Evolutionary conservation across 2,797 vertebrate species (phyloP), one percentile per base, ranked within the genome.

Genomic region (Xerus rutilus): DNA sequence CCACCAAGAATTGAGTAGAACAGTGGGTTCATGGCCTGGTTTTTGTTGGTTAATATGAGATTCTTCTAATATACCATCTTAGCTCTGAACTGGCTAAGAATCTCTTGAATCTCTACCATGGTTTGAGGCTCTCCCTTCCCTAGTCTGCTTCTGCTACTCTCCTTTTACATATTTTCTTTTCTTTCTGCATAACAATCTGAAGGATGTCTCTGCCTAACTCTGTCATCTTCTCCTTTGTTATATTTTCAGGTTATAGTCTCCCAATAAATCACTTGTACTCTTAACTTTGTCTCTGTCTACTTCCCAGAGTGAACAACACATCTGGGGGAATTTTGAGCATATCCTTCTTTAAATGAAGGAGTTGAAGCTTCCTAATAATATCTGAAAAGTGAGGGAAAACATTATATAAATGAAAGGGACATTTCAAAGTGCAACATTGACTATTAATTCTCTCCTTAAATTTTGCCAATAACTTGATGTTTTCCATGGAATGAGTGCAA

Each of bases 301-400:
- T 47, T 89, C 35, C 28, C 25, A 47, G 67, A 94, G 77, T 20
- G 54, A 54, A 3, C 25, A 67, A 86, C 14, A 76, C 39, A 89
- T 78, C n/a, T 82, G 49, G 8, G 49, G 8, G 91, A 91, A 86
- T 91, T 69, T 69, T 45, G 64, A 69, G 35, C 15, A 39, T 86
- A n/a, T 28, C 28, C 43, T 88, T 91, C 32, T 67, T 95, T 73
- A 94, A 86, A 88, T 25, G 25, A 88, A 67, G 2, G 74, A 32
- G 64, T 21, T 85, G 14, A 39, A 15, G 39, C 62, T 86, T 93
- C 43, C 43, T 49, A 86, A n/a, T 77, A 39, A 81, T 47, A 86
- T 67, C 43, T 86, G 54, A 86, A 47, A 64, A 95, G 54, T 39
- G 49, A 64, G n/a, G n/a, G 18, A 64, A 96, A 91, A 91, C 43